Conservation (phyloP, 2,888 invertebrate genomes). For the Ennomos erosarius region DNA sequence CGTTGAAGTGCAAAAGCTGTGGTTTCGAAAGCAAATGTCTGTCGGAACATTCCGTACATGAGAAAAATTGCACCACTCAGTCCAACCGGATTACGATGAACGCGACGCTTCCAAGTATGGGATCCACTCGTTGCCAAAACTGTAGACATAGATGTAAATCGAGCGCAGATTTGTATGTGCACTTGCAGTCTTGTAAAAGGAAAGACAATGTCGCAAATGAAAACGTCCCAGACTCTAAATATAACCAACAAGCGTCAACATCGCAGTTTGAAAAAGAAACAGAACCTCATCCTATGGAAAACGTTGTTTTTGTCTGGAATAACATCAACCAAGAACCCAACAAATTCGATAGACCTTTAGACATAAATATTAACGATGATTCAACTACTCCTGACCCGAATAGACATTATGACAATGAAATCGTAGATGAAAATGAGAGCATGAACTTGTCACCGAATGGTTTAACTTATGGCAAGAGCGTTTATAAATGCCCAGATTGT, state of each 20-base stretch:
- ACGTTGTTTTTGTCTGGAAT: slow-evolving; percentile 93
- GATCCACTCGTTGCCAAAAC: slow-evolving; percentile 93
- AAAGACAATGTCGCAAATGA: slow-evolving; percentile 64
- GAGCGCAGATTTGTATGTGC: slow-evolving; percentile 90
- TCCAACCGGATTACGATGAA: slow-evolving; percentile 69
- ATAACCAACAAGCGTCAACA: slow-evolving; percentile 61
- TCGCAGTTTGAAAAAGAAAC: slow-evolving; percentile 65
- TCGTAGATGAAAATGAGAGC: slow-evolving; percentile 80
- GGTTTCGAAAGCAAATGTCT: slow-evolving; percentile 92
- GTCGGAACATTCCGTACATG: slow-evolving; percentile 92
- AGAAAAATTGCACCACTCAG: slow-evolving; percentile 87
- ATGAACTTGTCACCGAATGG: slow-evolving; percentile 85
- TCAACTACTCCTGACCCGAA: slow-evolving; percentile 70
- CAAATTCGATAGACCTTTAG: slow-evolving; percentile 74
- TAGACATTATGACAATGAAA: slow-evolving; percentile 68
- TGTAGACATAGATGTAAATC: slow-evolving; percentile 95
- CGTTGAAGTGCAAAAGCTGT: slow-evolving; percentile 88
- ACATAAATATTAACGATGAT: slow-evolving; percentile 77
- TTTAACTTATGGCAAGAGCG: slow-evolving; percentile 87
- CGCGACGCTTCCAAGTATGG: slow-evolving; percentile 77
- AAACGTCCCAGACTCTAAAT: slow-evolving; percentile 60
- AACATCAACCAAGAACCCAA: slow-evolving; percentile 82
- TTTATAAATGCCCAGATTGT: slow-evolving; percentile 97
- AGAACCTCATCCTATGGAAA: slow-evolving; percentile 91
- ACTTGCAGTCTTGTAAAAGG: slow-evolving; percentile 89